Evolutionary conservation across 1,140 invertebrate genomes (phyloP).

Genomic region (Temnothorax curvispinosus): DNA sequence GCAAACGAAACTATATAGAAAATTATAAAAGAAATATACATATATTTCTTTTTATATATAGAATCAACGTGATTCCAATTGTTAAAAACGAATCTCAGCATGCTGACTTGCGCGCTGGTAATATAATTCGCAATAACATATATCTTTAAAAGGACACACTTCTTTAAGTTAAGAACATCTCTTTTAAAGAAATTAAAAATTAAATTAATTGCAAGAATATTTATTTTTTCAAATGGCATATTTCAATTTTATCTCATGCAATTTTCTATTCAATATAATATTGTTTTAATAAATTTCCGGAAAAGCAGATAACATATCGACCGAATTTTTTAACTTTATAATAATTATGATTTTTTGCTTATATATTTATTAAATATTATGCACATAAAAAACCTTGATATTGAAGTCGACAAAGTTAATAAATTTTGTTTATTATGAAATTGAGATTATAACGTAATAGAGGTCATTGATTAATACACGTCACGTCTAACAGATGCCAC

Average conservation of each 20-base stretch:
- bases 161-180: not conserved
- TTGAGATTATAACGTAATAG: not conserved
- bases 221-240: not conserved
- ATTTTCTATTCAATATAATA: not conserved
- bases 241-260: not conserved
- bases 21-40: not conserved
- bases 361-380: not conserved
- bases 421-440: not conserved
- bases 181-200: not conserved
- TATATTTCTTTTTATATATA: no score
- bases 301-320: slow-evolving; percentile 18
- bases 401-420: not conserved
- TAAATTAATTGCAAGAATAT: not conserved
- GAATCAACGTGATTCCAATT: no score
- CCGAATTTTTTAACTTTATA: not conserved
- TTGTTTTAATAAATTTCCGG: not conserved
- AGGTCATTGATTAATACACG: not conserved
- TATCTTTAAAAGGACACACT: not conserved
- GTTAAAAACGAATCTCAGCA: not conserved
- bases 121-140: not conserved
- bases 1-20: not conserved
- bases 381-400: not conserved
- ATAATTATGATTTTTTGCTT: not conserved
- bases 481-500: slow-evolving; percentile 32
- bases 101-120: not conserved